Conservation (phyloP, 2,888 invertebrate genomes). For the Onthophagus sagittarius region DNA sequence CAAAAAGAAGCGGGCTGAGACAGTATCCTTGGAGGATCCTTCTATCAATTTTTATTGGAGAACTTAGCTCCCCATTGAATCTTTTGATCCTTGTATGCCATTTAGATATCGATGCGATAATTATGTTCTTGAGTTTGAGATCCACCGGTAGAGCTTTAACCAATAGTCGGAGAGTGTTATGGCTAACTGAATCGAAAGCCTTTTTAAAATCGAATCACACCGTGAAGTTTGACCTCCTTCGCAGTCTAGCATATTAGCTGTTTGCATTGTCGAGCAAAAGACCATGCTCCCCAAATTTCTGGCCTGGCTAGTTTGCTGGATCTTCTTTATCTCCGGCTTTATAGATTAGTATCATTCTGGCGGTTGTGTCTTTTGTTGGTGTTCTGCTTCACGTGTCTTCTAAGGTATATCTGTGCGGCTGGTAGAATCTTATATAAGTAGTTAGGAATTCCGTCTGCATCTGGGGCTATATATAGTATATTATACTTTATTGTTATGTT, state of each 20-base stretch:
- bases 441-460: conserved; percentile 23
- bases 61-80: background rate
- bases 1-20: conserved; percentile 25
- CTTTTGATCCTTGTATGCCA: background rate
- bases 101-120: background rate
- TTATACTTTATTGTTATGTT: conserved; percentile 15
- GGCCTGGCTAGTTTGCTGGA: conserved; percentile 29
- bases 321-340: conserved; percentile 32
- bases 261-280: conserved; percentile 29
- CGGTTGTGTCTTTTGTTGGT: conserved; percentile 26
- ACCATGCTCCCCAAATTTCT: conserved; percentile 33
- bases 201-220: conserved; percentile 17
- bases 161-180: background rate
- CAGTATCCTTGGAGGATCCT: conserved; percentile 27
- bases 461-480: conserved; percentile 26
- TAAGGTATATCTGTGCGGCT: background rate
- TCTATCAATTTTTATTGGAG: conserved; percentile 2
- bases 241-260: conserved; percentile 23
- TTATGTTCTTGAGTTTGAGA: background rate
- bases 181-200: background rate
- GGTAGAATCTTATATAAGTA: conserved; percentile 21
- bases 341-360: conserved; percentile 30
- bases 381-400: background rate
- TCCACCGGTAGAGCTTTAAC: background rate
- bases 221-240: conserved; percentile 23